phyloP scores from a whole-genome alignment of 1,140 invertebrate species.

The Oedothorax gibbosus region DNA sequence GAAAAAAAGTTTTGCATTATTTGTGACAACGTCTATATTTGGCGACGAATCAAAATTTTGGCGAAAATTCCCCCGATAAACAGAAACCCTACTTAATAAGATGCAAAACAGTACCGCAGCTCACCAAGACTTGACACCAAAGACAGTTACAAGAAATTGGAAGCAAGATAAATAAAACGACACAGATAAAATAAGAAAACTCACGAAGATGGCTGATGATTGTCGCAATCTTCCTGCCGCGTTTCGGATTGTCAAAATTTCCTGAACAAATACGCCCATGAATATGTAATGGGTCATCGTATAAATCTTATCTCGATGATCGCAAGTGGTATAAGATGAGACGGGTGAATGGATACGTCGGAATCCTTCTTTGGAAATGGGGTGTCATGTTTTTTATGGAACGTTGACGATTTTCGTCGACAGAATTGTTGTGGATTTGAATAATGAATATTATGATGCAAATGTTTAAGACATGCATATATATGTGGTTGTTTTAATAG shows the following conservation, averaged over 20 bases:
- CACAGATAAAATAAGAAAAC: constrained; percentile 4
- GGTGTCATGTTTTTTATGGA: too few species aligned
- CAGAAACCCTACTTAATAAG: constrained; percentile 14
- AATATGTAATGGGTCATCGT: constrained; percentile 41
- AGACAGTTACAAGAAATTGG: constrained; percentile 11
- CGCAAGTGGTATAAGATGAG: constrained; percentile 15
- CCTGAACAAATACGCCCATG: constrained; percentile 38
- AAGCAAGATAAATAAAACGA: not conserved
- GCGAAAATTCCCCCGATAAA: not conserved
- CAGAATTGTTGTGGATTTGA: too few species aligned
- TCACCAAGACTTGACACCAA: not conserved
- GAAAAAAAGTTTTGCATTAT: too few species aligned
- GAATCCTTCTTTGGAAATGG: not conserved
- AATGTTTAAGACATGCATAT: too few species aligned
- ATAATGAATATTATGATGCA: too few species aligned
- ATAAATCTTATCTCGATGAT: constrained; percentile 23
- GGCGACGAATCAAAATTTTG: too few species aligned
- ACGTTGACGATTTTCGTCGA: too few species aligned
- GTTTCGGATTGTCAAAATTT: constrained; percentile 33
- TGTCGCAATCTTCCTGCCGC: constrained; percentile 34
- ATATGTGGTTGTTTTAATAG: too few species aligned
- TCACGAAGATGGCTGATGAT: constrained; percentile 38
- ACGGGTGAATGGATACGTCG: not conserved
- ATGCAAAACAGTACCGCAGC: constrained; percentile 38
- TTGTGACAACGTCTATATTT: too few species aligned